phyloP scores from a whole-genome alignment of 2,888 invertebrate species.

The Polylopha cassiicola region DNA sequence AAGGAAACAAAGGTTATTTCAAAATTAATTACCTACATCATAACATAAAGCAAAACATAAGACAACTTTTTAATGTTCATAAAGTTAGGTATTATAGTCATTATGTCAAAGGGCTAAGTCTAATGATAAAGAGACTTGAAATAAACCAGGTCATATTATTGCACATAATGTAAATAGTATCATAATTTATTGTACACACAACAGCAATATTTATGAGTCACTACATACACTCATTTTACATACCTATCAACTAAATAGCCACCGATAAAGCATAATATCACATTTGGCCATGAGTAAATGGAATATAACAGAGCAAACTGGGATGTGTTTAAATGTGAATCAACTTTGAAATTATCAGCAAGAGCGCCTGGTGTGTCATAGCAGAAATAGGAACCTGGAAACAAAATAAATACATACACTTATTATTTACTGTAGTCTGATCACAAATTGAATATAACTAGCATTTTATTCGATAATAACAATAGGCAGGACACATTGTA shows the following conservation, averaged over 20 bases:
- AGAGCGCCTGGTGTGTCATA: slow-evolving; percentile 97
- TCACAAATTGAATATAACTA: no score
- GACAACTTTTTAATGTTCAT: no score
- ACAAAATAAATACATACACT: slow-evolving; percentile 30
- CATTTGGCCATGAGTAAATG: slow-evolving; percentile 98
- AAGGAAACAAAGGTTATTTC: no score
- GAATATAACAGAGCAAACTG: slow-evolving; percentile 93
- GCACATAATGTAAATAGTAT: slow-evolving; percentile 30
- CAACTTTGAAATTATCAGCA: slow-evolving; percentile 89
- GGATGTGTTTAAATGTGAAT: slow-evolving; percentile 87
- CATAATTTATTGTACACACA: slow-evolving; percentile 12
- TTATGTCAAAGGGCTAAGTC: neutral
- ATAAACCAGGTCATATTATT: slow-evolving; percentile 20
- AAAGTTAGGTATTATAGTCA: neutral
- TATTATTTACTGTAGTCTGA: no score
- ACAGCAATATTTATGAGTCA: slow-evolving; percentile 18
- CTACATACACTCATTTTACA: slow-evolving; percentile 27
- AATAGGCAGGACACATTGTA: no score
- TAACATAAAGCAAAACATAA: no score
- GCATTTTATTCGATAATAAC: no score
- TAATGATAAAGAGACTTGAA: slow-evolving; percentile 1
- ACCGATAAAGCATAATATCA: slow-evolving; percentile 95
- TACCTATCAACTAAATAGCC: slow-evolving; percentile 96
- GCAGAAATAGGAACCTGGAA: slow-evolving; percentile 96
- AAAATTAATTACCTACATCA: no score